Evolutionary conservation across 2,797 vertebrate genomes (phyloP), one percentile per base, ranked within the genome.

Genomic region (Cirrhinus molitorella): DNA sequence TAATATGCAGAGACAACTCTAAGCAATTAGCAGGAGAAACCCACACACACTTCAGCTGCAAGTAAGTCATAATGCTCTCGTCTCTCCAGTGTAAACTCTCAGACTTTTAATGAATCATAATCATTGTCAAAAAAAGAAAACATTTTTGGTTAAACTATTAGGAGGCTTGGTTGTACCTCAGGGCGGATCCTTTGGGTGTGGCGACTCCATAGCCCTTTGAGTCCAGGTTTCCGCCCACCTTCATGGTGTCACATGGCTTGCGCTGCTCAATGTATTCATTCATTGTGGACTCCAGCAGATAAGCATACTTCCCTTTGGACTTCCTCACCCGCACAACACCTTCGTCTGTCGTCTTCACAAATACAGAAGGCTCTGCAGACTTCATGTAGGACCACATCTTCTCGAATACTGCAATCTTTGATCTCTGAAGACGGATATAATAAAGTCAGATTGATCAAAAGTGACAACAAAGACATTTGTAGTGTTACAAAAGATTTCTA

Each of bases 381-480:
- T 97, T 96, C 98, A 99, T 99, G 93, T 99, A 99, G 0, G 98
- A 99, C 98, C 98, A 99, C 98, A 99, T 99, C 94, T 99, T 99
- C 95, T 99, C 98, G 85, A 99, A 99, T 76, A 99, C 98, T 0
- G 96, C 98, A 5, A 99, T 99, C 95, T 99, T 99, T 77, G 98
- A 99, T 85, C 98, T 93, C 98, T 99, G 89, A 23, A n/a, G 49
- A 43, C 21, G 21, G 23, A 84, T 43, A 57, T 16, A 28, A 45
- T 51, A 13, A 49, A 65, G 74, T 71, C 31, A 25, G 13, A 61
- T 14, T 31, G 59, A 31, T 28, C 59, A 28, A 61, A 61, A 63
- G 25, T 61, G 25, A 14, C 53, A 55, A 21, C 21, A 21, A n/a
- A 55, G 53, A n/a, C 59, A 63, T 61, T 16, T 16, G 25, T 16